phyloP scores from a whole-genome alignment of 2,797 vertebrate species.

The Brotula barbata region DNA sequence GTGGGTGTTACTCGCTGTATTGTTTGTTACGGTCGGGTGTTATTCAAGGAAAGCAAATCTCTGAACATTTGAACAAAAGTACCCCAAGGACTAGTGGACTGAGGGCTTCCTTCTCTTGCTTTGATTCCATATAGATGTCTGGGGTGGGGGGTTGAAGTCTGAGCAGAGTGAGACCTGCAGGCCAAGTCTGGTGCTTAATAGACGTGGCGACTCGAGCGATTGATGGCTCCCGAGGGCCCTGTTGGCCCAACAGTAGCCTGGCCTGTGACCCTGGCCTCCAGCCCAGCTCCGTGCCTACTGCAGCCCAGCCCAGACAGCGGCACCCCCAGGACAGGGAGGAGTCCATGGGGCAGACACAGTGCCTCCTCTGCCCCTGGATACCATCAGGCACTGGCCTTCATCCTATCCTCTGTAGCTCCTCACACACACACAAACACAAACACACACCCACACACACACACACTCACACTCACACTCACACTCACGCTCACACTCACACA shows the following conservation, averaged over 20 bases:
- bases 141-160: slow-evolving; percentile 71
- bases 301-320: slow-evolving; percentile 29
- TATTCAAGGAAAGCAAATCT: slow-evolving; percentile 84
- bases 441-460: slow-evolving; percentile 17
- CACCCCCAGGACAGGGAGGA: slow-evolving; percentile 64
- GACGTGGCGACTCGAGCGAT: slow-evolving; percentile 77
- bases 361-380: slow-evolving; percentile 68
- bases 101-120: slow-evolving; percentile 84
- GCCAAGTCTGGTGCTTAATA: slow-evolving; percentile 75
- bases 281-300: slow-evolving; percentile 43
- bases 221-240: slow-evolving; percentile 76
- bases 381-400: slow-evolving; percentile 55
- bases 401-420: slow-evolving; percentile 52
- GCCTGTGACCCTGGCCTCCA: slow-evolving; percentile 69
- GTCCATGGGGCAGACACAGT: slow-evolving; percentile 52
- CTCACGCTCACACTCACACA: too few species aligned
- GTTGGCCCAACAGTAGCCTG: slow-evolving; percentile 74
- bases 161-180: slow-evolving; percentile 52
- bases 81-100: slow-evolving; percentile 83
- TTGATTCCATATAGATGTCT: slow-evolving; percentile 82
- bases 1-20: slow-evolving; percentile 80
- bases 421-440: slow-evolving; percentile 29
- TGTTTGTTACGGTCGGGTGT: slow-evolving; percentile 71
- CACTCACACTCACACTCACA: background rate
- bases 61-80: slow-evolving; percentile 83